Evolutionary conservation across 2,888 invertebrate genomes (phyloP), one percentile per base, ranked within the genome.

Genomic region (Nemotelus nigrinus): DNA sequence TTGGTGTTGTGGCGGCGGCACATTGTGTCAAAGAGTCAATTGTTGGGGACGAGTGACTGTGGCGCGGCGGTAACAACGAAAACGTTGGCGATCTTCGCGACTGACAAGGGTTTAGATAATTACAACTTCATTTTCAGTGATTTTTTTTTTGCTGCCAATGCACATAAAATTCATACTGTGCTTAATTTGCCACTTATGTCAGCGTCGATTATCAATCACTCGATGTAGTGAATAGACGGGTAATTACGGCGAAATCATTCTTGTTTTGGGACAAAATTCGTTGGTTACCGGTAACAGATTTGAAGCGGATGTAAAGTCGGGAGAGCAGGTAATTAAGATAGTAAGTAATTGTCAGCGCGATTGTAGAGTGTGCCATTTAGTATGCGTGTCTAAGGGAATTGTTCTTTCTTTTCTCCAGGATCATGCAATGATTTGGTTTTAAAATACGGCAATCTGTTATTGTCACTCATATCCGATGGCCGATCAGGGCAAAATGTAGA

Each of bases 151-250:
- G 6, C 3, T 25, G 55, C 55, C 43, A 7, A 41, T 43, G 45
- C 50, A 67, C 48, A 25, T 67, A 67, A 67, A 68, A 68, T 68
- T 8, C 68, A 53, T 50, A 53, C 45, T 72, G 58, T 58, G 60
- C 72, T 72, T 72, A 72, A 72, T 74, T 60, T 60, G 74, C 74
- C 74, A 74, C 74, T 74, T 74, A 74, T 74, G 74, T 60, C 60
- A 45, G 74, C 25, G 41, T 39, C 43, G 48, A 48, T 74, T 63
- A 74, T 74, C 74, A 74, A 74, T 74, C 74, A 74, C 63, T 48
- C n/a, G 6, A 63, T 74, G n/a, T 7, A 39, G 8, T 25, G 48
- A 39, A 8, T 4, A 39, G 60, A 63, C 48, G 63, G 48, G 63
- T 63, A 74, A 74, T 74, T 74, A 74, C 60, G 60, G 60, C 63